These are phyloP conservation scores for Leucania comma DNA, from an alignment of 2,888 invertebrate genomes.

Conservation along the genomic window DNA sequence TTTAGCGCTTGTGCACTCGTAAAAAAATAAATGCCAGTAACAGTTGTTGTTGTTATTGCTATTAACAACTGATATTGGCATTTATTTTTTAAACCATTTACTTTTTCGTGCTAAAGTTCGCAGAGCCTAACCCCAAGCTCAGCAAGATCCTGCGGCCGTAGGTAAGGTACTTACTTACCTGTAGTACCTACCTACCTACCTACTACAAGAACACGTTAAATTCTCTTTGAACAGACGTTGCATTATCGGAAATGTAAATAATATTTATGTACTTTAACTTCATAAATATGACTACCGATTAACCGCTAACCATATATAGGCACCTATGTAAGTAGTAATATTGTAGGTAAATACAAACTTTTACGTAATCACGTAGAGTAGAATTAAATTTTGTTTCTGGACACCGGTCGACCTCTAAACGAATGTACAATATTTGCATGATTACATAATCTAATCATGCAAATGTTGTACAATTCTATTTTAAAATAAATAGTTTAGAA, in stretches of 20 bases:
- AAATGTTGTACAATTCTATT: conserved; percentile 7
- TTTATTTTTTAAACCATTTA: too few relatives aligned
- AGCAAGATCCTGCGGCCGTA: too few relatives aligned
- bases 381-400: conserved; percentile 9
- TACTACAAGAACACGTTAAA: not conserved
- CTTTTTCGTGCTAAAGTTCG: too few relatives aligned
- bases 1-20: too few relatives aligned
- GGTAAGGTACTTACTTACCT: too few relatives aligned
- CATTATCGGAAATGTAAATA: not conserved
- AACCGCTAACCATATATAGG: not conserved
- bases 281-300: not conserved
- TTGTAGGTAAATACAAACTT: not conserved
- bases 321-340: not conserved
- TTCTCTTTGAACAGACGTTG: not conserved
- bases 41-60: too few relatives aligned
- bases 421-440: conserved; percentile 19
- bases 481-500: conserved; percentile 4
- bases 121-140: too few relatives aligned
- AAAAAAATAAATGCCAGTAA: too few relatives aligned
- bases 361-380: not conserved
- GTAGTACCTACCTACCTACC: too few relatives aligned
- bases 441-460: too few relatives aligned
- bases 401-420: conserved; percentile 27
- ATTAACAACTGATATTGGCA: too few relatives aligned
- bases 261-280: not conserved